Evolutionary conservation across 64 coral and sea anemone genomes (phyloP), one percentile per base, ranked within the genome.

Genomic region (Dendronephthya gigantea): DNA sequence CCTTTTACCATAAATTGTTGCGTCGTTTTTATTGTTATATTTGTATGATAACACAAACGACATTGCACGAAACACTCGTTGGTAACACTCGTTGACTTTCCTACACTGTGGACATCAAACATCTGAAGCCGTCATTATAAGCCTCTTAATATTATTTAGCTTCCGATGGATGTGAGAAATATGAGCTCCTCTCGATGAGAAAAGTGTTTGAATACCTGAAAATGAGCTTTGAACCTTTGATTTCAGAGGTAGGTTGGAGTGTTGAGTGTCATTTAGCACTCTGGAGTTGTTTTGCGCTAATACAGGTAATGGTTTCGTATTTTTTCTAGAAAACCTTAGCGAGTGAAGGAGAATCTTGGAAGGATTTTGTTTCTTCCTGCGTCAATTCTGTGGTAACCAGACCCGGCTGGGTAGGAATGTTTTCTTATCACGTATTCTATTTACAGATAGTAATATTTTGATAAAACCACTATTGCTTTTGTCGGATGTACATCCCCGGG

Each of bases 351-450:
- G 50, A 81, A 23, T 89, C 84, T 22, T 70, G 82, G 68, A 81
- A 40, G 45, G 83, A 85, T 25, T 86, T 85, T 58, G 41, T 22
- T 39, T 68, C 86, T 38, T 83, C 87, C 14, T 90, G 88, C 35
- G 28, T 23, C 7, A 93, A 93, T 56, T 38, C 27, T 37, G 89
- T 98, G 41, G 95, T 98, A 5, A 91, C 88, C n/a, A 93, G 83
- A 52, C 92, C 94, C n/a, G 84, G 85, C 27, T 93, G 87, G 95
- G 95, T 98, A 62, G 83, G 79, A 35, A 14, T 32, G 29, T 36
- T 41, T 45, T 4, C 17, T 17, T 50, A 50, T 50, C 17, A 50
- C 48, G 9, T 50, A 50, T n/a, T n/a, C n/a, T n/a, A n/a, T n/a
- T n/a, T n/a, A n/a, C n/a, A n/a, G n/a, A n/a, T n/a, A n/a, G n/a